A percentile compares a stretch with the other conserved stretches of the same genome.
These are phyloP conservation scores for Chaetoderma sp. DNA, from an alignment of 2,888 invertebrate species.

Conservation along the genomic window DNA sequence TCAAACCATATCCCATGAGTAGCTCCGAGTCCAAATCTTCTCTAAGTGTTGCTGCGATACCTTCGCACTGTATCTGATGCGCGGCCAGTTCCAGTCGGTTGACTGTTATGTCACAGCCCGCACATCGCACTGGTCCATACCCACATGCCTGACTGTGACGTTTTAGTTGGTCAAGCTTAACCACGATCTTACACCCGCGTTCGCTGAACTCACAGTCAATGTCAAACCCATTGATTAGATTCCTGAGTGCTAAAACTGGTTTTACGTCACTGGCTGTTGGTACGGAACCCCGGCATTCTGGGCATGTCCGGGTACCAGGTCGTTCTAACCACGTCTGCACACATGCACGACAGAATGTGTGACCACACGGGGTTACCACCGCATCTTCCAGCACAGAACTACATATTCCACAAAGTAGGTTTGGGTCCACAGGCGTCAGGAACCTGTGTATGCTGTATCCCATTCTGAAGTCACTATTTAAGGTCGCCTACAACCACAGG, in stretches of 20 bases:
- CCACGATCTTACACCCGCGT: conserved; percentile 52
- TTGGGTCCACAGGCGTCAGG: conserved; percentile 55
- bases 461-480: too few species aligned
- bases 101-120: conserved; percentile 52
- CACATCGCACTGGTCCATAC: conserved; percentile 56
- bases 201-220: conserved; percentile 51
- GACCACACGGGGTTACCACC: conserved; percentile 65
- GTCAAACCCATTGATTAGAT: conserved; percentile 57
- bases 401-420: conserved; percentile 64
- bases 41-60: conserved; percentile 72
- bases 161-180: conserved; percentile 51
- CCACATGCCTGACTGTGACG: conserved; percentile 51
- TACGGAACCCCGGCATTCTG: conserved; percentile 55
- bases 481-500: too few species aligned
- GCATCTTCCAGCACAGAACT: conserved; percentile 60
- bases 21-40: conserved; percentile 36
- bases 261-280: conserved; percentile 37
- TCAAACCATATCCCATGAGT: background rate
- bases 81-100: conserved; percentile 49
- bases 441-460: conserved; percentile 56
- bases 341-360: conserved; percentile 60
- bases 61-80: conserved; percentile 61
- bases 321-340: conserved; percentile 60
- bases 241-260: conserved; percentile 59
- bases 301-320: conserved; percentile 54